Percentiles rank a stretch among this genome's conserved stretches.
Evolutionary conservation across 1,140 invertebrate species (phyloP).

Genomic region (Aphelenchoides besseyi): DNA sequence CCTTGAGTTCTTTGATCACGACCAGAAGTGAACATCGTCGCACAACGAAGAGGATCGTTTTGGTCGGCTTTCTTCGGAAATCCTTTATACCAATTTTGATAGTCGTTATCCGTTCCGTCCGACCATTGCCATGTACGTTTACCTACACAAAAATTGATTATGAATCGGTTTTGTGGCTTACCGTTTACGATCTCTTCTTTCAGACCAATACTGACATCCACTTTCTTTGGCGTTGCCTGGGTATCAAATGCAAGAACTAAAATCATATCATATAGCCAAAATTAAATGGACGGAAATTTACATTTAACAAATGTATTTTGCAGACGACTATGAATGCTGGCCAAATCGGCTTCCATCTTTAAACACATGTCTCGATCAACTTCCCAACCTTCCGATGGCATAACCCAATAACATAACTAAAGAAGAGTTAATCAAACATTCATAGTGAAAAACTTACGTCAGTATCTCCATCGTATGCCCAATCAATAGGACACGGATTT

Average conservation of each 20-base stretch:
- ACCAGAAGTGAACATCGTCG: too few relatives aligned
- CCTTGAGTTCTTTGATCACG: too few relatives aligned
- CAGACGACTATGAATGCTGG: not conserved
- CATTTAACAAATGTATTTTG: not conserved
- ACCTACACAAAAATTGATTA: too few relatives aligned
- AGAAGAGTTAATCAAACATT: too few relatives aligned
- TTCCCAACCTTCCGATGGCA: not conserved
- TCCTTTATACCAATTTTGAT: not conserved
- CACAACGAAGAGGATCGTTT: not conserved
- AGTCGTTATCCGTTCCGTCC: not conserved
- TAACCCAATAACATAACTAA: constrained; percentile 10
- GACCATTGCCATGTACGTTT: not conserved
- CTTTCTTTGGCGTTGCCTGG: not conserved
- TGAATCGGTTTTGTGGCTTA: too few relatives aligned
- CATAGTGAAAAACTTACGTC: too few relatives aligned
- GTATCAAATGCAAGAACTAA: not conserved
- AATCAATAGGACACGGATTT: not conserved
- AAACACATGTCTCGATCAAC: not conserved
- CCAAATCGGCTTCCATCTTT: not conserved
- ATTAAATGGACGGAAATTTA: too few relatives aligned
- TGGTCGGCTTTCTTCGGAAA: not conserved
- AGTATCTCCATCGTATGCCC: not conserved
- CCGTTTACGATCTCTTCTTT: not conserved
- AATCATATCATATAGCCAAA: too few relatives aligned
- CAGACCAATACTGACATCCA: not conserved